These are phyloP conservation scores for Scaptomyza flava DNA, from an alignment of 2,888 invertebrate species.

Conservation along the genomic window DNA sequence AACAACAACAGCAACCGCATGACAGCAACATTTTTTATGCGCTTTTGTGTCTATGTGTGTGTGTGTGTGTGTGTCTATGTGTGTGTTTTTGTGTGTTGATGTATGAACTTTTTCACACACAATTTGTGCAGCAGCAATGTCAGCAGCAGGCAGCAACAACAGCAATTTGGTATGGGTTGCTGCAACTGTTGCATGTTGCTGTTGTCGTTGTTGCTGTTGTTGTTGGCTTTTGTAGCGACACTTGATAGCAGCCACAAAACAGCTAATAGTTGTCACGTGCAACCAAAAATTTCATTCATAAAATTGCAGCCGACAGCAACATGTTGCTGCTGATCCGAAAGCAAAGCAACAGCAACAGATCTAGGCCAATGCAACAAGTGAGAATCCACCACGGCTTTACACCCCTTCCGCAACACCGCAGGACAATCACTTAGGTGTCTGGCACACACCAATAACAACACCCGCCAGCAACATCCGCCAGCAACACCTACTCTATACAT, in stretches of 20 bases:
- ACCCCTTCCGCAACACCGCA: constrained; percentile 8
- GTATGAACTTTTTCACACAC: constrained; percentile 75
- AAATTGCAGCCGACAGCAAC: constrained; percentile 55
- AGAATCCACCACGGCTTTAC: not conserved
- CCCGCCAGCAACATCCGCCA: not conserved
- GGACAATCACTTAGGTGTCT: constrained; percentile 21
- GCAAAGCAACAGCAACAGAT: not conserved
- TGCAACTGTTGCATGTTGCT: constrained; percentile 1
- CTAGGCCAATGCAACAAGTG: constrained; percentile 33
- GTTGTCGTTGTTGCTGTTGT: constrained; percentile 1
- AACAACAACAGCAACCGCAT: constrained; percentile 56
- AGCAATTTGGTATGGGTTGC: constrained; percentile 23
- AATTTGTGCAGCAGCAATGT: constrained; percentile 62
- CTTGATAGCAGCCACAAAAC: constrained; percentile 71
- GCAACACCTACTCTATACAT: not conserved
- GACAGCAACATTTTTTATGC: constrained; percentile 77
- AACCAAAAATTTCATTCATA: constrained; percentile 69
- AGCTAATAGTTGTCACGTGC: constrained; percentile 77
- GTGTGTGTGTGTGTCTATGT: constrained; percentile 23
- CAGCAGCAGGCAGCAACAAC: constrained; percentile 37
- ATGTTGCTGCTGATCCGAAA: constrained; percentile 48
- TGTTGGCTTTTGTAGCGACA: constrained; percentile 62
- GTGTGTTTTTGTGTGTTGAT: constrained; percentile 45
- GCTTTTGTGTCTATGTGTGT: constrained; percentile 39
- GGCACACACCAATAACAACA: not conserved